A percentile compares a stretch with the other conserved stretches of the same genome.
phyloP scores from a whole-genome alignment of 2,113 vertebrate genomes.

The Tachysurus vachellii region DNA sequence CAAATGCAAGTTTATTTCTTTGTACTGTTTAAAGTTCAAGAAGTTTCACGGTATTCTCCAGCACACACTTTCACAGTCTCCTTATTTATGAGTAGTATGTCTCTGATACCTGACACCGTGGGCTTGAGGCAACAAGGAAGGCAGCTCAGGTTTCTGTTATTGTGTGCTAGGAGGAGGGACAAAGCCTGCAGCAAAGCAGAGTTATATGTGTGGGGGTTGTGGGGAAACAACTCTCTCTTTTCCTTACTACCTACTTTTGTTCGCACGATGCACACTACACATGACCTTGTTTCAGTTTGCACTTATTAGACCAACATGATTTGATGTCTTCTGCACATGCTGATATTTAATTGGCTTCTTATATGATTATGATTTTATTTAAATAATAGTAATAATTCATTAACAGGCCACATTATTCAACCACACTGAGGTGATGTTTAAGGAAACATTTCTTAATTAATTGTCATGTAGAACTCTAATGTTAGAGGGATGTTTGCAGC shows the following conservation, averaged over 20 bases:
- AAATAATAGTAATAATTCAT: too few relatives aligned
- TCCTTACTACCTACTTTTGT: conserved; percentile 19
- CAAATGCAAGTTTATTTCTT: not conserved
- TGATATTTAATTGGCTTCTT: not conserved
- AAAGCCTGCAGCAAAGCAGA: conserved; percentile 29
- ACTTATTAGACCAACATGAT: not conserved
- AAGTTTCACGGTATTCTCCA: not conserved
- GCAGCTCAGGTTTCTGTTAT: conserved; percentile 61
- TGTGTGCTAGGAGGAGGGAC: conserved; percentile 47
- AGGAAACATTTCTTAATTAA: not conserved
- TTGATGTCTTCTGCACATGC: not conserved
- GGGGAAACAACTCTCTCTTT: conserved; percentile 22
- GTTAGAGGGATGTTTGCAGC: not conserved
- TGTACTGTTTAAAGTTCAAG: not conserved
- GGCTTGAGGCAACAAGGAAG: conserved; percentile 20
- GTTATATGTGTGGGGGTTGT: conserved; percentile 34
- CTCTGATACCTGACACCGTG: conserved; percentile 62
- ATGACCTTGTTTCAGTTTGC: not conserved
- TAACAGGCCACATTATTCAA: not conserved
- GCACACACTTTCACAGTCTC: conserved; percentile 1
- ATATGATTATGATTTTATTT: too few relatives aligned
- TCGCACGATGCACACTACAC: not conserved
- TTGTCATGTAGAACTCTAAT: not conserved
- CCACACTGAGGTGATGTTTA: not conserved
- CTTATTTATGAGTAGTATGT: conserved; percentile 22